Percentiles rank a stretch among this genome's conserved stretches.
Conservation (phyloP, 53 echinoderm and acorn worm species). For the Astropecten irregularis region DNA sequence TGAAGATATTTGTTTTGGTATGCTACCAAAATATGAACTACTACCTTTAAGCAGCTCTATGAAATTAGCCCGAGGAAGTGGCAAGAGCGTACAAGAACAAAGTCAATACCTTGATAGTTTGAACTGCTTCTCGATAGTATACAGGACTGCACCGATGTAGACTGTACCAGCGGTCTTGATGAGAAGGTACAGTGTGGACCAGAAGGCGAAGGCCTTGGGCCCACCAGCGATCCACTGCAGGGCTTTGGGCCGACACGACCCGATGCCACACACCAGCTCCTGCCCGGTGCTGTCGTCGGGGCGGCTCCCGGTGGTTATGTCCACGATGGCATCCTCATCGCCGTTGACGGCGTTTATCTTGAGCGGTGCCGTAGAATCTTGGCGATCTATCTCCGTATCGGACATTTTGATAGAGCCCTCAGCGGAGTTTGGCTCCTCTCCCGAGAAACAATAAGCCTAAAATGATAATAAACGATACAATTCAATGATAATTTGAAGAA, state of each 20-base stretch:
- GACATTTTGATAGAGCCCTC: neutral
- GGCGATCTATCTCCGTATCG: slow-evolving; percentile 10
- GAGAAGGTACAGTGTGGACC: slow-evolving; percentile 32
- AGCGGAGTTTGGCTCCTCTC: neutral
- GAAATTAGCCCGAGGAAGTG: no score
- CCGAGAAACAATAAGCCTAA: slow-evolving; percentile 3
- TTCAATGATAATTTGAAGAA: no score
- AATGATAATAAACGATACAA: no score
- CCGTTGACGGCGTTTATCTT: neutral
- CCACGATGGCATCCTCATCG: neutral
- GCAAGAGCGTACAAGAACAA: no score
- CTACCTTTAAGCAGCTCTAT: no score
- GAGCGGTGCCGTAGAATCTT: slow-evolving; percentile 25
- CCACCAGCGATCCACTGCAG: slow-evolving; percentile 50
- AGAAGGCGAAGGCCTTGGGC: slow-evolving; percentile 52
- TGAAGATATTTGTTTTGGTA: no score
- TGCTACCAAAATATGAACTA: no score
- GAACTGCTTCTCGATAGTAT: slow-evolving; percentile 75
- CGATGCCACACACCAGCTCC: slow-evolving; percentile 38
- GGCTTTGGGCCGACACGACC: neutral
- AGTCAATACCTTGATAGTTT: slow-evolving; percentile 56
- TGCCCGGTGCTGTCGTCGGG: neutral
- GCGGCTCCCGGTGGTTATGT: neutral
- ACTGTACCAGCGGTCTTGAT: slow-evolving; percentile 10
- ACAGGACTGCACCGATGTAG: slow-evolving; percentile 52